Conservation (phyloP, 2,113 vertebrate genomes). For the Oceanites oceanicus region DNA sequence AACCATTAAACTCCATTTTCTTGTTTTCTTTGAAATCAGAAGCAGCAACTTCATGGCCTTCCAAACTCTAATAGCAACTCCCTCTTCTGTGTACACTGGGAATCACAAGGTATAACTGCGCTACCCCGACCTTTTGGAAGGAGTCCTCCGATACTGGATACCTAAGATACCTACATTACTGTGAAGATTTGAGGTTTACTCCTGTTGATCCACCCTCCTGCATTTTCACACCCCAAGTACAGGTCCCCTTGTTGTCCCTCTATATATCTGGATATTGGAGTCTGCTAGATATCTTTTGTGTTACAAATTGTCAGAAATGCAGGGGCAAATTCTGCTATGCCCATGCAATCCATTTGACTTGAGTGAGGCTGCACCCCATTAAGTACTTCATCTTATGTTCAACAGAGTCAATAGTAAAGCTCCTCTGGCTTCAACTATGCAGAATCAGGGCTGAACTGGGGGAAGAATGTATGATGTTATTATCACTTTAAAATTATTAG, state of each 20-base stretch:
- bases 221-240: background rate
- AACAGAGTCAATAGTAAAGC: background rate
- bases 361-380: background rate
- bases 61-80: conserved; percentile 39
- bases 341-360: background rate
- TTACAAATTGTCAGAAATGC: background rate
- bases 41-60: background rate
- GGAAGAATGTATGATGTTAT: background rate
- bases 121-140: background rate
- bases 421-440: background rate
- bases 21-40: background rate
- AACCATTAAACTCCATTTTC: background rate
- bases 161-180: background rate
- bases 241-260: fast-evolving
- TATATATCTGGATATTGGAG: background rate
- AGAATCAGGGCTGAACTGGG: background rate
- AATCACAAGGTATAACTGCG: background rate
- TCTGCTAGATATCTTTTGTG: background rate
- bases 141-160: background rate
- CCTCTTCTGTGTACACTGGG: conserved; percentile 57
- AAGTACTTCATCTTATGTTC: background rate
- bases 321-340: background rate
- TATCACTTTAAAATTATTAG: background rate
- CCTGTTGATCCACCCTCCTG: background rate
- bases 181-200: background rate